Conservation (phyloP, 2,888 invertebrate genomes). For the Teleiodes luculella region DNA sequence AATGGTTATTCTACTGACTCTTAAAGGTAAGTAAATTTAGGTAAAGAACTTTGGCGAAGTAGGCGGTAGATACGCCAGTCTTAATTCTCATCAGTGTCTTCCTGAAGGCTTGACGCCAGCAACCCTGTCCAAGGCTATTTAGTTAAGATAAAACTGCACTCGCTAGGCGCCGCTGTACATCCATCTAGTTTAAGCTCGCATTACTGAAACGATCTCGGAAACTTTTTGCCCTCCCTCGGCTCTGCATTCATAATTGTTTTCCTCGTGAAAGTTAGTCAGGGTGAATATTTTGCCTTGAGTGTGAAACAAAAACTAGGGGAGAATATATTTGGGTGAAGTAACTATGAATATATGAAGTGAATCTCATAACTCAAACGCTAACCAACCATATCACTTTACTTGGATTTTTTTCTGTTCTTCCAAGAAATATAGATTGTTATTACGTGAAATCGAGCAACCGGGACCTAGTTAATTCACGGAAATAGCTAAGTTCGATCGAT, state of each 20-base stretch:
- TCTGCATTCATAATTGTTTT: constrained; percentile 17
- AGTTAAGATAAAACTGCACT: constrained; percentile 41
- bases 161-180: constrained; percentile 38
- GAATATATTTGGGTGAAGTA: neutral
- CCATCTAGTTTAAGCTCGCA: constrained; percentile 54
- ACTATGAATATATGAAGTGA: neutral
- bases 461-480: too few species aligned
- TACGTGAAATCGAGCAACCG: too few species aligned
- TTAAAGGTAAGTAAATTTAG: too few species aligned
- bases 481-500: too few species aligned
- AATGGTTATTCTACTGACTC: too few species aligned
- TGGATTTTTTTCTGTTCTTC: too few species aligned
- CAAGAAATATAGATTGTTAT: too few species aligned
- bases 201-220: constrained; percentile 46
- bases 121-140: constrained; percentile 30
- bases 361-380: neutral
- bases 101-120: constrained; percentile 20
- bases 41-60: neutral
- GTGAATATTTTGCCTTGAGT: constrained; percentile 11
- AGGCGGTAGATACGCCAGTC: constrained; percentile 9
- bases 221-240: constrained; percentile 5
- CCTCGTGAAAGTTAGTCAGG: constrained; percentile 2
- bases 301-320: constrained; percentile 5
- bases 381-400: neutral
- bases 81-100: constrained; percentile 4